A percentile compares a stretch with the other conserved stretches of the same genome.
phyloP scores from a whole-genome alignment of 2,797 vertebrate genomes.

The Betta splendens region DNA sequence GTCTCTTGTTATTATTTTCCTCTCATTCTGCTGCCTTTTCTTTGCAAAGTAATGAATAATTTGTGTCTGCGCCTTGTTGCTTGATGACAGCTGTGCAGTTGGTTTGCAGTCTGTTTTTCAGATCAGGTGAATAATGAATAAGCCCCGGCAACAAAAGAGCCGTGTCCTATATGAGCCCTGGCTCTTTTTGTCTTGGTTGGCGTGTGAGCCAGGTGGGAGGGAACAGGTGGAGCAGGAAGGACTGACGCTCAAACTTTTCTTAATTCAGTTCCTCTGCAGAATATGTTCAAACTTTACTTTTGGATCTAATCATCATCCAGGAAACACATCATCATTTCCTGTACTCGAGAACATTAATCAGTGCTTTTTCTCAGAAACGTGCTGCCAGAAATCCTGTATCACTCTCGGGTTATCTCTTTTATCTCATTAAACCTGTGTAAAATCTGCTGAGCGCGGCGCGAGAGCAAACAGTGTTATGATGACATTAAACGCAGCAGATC shows the following conservation, averaged over 20 bases:
- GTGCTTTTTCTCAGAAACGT: slow-evolving; percentile 33
- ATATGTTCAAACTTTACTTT: neutral
- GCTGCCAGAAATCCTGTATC: slow-evolving; percentile 9
- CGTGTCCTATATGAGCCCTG: slow-evolving; percentile 65
- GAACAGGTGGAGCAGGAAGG: slow-evolving; percentile 45
- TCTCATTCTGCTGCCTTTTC: slow-evolving; percentile 72
- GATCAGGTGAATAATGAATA: slow-evolving; percentile 87
- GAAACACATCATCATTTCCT: neutral
- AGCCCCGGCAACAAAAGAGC: slow-evolving; percentile 80
- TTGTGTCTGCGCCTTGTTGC: slow-evolving; percentile 78
- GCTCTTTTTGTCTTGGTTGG: slow-evolving; percentile 36
- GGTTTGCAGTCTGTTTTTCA: slow-evolving; percentile 82
- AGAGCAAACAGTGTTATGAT: slow-evolving; percentile 65
- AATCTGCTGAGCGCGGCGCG: slow-evolving; percentile 64
- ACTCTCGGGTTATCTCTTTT: slow-evolving; percentile 23
- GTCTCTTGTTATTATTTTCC: slow-evolving; percentile 76
- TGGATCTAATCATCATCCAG: neutral
- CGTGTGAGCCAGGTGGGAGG: slow-evolving; percentile 34
- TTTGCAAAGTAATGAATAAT: slow-evolving; percentile 83
- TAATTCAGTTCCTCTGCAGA: neutral
- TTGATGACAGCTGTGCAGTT: slow-evolving; percentile 84
- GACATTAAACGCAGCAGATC: slow-evolving; percentile 58
- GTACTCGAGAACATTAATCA: slow-evolving; percentile 42
- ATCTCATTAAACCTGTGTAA: slow-evolving; percentile 66
- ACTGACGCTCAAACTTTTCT: slow-evolving; percentile 32